Evolutionary conservation across 2,888 invertebrate genomes (phyloP).

Genomic region (Zygaena filipendulae): DNA sequence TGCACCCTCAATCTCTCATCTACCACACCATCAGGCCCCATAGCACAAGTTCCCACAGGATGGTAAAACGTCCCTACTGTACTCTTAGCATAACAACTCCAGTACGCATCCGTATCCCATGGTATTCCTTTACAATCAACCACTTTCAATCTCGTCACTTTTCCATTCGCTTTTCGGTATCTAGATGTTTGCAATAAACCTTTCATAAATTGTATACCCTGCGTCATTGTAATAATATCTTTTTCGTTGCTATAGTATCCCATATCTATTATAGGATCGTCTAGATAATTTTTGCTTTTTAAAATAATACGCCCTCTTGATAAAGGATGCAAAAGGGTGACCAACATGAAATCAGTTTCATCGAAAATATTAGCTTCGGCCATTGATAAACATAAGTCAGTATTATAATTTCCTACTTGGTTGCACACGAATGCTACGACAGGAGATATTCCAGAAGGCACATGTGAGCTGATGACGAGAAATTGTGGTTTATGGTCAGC

Average conservation of each 20-base stretch:
- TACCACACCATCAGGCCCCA: conserved; percentile 45
- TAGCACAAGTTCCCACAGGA: conserved; percentile 57
- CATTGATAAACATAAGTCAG: conserved; percentile 27
- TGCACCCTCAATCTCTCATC: conserved; percentile 39
- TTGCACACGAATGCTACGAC: conserved; percentile 26
- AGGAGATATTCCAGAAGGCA: conserved; percentile 36
- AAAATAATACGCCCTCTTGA: conserved; percentile 42
- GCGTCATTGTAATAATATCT: conserved; percentile 26
- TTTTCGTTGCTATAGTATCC: conserved; percentile 34
- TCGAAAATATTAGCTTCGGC: conserved; percentile 28
- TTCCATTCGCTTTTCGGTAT: conserved; percentile 28
- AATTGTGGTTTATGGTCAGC: conserved; percentile 41
- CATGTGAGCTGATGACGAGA: conserved; percentile 38
- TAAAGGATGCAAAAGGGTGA: conserved; percentile 36
- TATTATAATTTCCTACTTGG: conserved; percentile 23
- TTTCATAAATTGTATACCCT: conserved; percentile 35
- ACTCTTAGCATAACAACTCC: conserved; percentile 70
- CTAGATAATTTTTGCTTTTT: conserved; percentile 32
- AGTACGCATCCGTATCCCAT: conserved; percentile 69
- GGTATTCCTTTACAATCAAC: conserved; percentile 56
- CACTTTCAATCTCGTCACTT: conserved; percentile 33
- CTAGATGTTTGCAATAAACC: conserved; percentile 32
- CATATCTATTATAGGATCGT: conserved; percentile 37
- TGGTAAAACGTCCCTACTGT: conserved; percentile 70
- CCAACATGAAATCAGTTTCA: conserved; percentile 28